phyloP scores from a whole-genome alignment of 2,113 vertebrate species.

The Paratilapia polleni region DNA sequence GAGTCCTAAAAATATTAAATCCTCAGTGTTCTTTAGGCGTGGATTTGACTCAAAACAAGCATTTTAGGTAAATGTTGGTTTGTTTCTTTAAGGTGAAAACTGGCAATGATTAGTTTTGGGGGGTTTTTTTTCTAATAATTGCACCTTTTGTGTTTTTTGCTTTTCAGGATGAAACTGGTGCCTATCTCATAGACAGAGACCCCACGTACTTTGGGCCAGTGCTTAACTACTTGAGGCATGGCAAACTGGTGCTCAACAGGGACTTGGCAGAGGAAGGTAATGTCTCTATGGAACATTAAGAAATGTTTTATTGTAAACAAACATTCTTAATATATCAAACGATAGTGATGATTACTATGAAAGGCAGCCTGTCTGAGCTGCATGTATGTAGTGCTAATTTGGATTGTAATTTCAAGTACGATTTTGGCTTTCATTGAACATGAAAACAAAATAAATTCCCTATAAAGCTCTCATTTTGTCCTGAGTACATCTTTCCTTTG shows the following conservation, averaged over 20 bases:
- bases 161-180: constrained; percentile 94
- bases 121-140: neutral
- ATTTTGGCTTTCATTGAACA: too few species aligned
- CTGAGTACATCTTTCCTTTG: neutral
- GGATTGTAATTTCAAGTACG: neutral
- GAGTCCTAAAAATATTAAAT: neutral
- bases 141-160: neutral
- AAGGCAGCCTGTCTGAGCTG: neutral
- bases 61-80: neutral
- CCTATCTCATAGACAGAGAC: constrained; percentile 98
- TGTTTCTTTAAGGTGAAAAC: neutral
- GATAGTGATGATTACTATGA: neutral
- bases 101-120: neutral
- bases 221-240: constrained; percentile 96
- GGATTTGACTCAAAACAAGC: neutral
- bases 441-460: neutral
- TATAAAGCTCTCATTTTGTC: neutral
- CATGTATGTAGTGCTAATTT: neutral
- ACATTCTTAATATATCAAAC: neutral
- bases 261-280: constrained; percentile 97
- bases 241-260: constrained; percentile 97
- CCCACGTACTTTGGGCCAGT: constrained; percentile 97
- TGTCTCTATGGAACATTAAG: neutral
- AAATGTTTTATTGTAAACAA: neutral
- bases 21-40: neutral